Conservation (phyloP, 2,113 vertebrate species). For the Cephalopholis sonnerati region DNA sequence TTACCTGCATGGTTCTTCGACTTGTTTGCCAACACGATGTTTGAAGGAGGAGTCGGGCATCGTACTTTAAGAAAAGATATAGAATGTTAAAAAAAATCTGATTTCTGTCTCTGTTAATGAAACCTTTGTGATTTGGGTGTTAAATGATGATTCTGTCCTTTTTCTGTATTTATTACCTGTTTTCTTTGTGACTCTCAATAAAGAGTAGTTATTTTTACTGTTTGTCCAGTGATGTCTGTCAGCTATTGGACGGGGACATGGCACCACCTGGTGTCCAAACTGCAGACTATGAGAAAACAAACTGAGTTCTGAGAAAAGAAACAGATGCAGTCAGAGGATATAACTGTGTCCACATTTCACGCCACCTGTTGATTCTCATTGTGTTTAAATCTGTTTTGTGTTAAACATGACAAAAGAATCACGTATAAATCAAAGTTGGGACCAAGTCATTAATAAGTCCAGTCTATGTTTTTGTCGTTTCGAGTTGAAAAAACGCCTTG, state of each 20-base stretch:
- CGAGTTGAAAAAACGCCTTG: too few relatives aligned
- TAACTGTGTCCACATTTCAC: not conserved
- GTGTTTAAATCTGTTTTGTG: not conserved
- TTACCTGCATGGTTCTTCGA: not conserved
- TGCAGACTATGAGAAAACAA: not conserved
- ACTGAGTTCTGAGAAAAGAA: not conserved
- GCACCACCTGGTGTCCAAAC: constrained; percentile 4
- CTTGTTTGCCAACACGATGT: not conserved
- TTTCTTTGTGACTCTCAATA: constrained; percentile 11
- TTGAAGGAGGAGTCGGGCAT: not conserved
- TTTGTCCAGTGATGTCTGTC: not conserved
- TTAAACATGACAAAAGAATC: too few relatives aligned
- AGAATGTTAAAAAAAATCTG: not conserved
- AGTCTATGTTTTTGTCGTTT: too few relatives aligned
- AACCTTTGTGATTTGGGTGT: not conserved
- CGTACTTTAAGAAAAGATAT: not conserved
- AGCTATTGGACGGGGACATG: not conserved
- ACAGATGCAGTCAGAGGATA: not conserved
- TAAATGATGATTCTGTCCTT: constrained; percentile 16
- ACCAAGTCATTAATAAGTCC: too few relatives aligned
- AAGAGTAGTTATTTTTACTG: constrained; percentile 25
- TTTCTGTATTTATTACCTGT: constrained; percentile 38
- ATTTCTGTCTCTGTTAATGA: not conserved
- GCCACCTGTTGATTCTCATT: not conserved
- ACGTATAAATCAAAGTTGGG: too few relatives aligned